Percentiles rank a stretch among this genome's conserved stretches.
Conservation (phyloP, 1,140 invertebrate species). For the Chymomyza costata region DNA sequence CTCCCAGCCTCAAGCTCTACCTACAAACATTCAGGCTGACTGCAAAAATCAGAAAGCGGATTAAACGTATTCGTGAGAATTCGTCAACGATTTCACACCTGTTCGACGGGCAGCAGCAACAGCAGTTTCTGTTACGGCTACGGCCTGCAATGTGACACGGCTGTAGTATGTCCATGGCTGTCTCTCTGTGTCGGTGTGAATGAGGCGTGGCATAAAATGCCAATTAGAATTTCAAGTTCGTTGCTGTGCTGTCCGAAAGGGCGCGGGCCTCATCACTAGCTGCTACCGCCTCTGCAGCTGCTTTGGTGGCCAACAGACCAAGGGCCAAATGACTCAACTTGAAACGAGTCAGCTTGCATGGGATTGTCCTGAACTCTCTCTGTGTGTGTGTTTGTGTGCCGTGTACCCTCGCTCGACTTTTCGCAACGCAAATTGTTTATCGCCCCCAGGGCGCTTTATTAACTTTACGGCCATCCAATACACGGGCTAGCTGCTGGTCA, state of each 20-base stretch:
- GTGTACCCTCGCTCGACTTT: slow-evolving; percentile 32
- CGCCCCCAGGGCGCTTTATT: slow-evolving; percentile 59
- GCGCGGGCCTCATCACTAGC: too few relatives aligned
- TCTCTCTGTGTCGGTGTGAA: slow-evolving; percentile 14
- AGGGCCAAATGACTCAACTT: too few relatives aligned
- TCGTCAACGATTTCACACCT: slow-evolving; percentile 70
- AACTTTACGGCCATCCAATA: slow-evolving; percentile 54
- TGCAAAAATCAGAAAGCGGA: slow-evolving; percentile 70
- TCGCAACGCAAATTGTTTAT: slow-evolving; percentile 63
- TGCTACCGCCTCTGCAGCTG: too few relatives aligned
- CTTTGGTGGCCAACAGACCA: too few relatives aligned
- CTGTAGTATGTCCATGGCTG: background rate
- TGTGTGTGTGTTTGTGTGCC: too few relatives aligned
- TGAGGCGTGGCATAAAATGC: slow-evolving; percentile 52
- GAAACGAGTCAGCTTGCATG: too few relatives aligned
- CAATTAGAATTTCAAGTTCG: slow-evolving; percentile 72
- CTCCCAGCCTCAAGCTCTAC: background rate
- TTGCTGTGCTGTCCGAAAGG: too few relatives aligned
- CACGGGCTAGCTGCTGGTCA: background rate
- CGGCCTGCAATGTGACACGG: background rate
- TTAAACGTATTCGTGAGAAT: slow-evolving; percentile 72
- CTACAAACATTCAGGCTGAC: slow-evolving; percentile 12
- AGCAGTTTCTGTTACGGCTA: background rate
- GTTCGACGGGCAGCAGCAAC: slow-evolving; percentile 27
- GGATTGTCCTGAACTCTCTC: too few relatives aligned